Percentiles rank a stretch among this genome's conserved stretches.
These are phyloP conservation scores for Seison nebaliae DNA, from an alignment of 1,140 invertebrate species.

Conservation along the genomic window DNA sequence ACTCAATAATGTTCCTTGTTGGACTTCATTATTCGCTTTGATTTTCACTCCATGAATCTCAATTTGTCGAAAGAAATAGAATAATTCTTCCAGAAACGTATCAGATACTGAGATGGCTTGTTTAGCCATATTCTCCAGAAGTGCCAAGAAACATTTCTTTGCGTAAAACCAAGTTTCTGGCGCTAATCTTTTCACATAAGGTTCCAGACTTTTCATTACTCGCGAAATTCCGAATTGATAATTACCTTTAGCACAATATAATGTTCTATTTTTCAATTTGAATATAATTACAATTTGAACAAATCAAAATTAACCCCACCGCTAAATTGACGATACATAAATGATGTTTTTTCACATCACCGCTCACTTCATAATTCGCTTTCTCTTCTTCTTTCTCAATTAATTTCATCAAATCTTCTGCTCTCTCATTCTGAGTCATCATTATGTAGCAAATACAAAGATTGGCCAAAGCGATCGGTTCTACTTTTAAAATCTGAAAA, in stretches of 20 bases:
- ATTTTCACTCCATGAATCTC: background rate
- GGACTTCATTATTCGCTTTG: background rate
- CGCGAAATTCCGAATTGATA: slow-evolving; percentile 94
- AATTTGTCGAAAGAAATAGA: slow-evolving; percentile 4
- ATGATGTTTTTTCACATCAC: slow-evolving; percentile 78
- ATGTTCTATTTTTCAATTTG: slow-evolving; percentile 33
- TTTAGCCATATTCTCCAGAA: slow-evolving; percentile 55
- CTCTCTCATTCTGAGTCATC: slow-evolving; percentile 92
- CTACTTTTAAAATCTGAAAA: slow-evolving; percentile 41
- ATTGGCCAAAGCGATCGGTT: slow-evolving; percentile 84
- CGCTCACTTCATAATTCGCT: slow-evolving; percentile 54
- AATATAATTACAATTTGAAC: background rate
- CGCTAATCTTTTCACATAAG: slow-evolving; percentile 71
- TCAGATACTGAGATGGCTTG: slow-evolving; percentile 4
- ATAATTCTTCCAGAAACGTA: slow-evolving; percentile 2
- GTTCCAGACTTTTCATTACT: slow-evolving; percentile 79
- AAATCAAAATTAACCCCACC: slow-evolving; percentile 40
- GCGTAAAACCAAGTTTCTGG: slow-evolving; percentile 92
- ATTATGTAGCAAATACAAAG: slow-evolving; percentile 95
- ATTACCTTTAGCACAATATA: slow-evolving; percentile 94
- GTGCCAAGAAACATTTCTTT: slow-evolving; percentile 67
- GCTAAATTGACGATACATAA: slow-evolving; percentile 94
- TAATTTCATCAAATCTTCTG: slow-evolving; percentile 89
- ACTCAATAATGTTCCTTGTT: too few relatives aligned
- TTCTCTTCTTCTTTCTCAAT: slow-evolving; percentile 92